phyloP scores from a whole-genome alignment of 2,888 invertebrate genomes.

The Orthosia cruda region DNA sequence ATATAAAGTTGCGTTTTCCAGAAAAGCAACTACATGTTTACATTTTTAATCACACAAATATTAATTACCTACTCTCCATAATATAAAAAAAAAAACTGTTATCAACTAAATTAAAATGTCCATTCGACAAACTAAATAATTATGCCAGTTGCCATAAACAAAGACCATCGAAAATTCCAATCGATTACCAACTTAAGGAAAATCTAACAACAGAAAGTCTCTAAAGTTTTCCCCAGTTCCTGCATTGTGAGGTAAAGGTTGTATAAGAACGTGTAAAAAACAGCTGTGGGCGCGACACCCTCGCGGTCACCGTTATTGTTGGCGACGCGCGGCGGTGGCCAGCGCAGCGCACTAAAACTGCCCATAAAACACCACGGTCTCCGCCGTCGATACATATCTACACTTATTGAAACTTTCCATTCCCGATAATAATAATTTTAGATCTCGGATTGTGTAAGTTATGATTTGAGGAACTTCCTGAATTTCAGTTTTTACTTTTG shows the following conservation, averaged over 20 bases:
- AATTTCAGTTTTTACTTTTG: constrained; percentile 1
- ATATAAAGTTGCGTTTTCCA: not conserved
- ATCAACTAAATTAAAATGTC: not conserved
- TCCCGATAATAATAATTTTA: constrained; percentile 70
- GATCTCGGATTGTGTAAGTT: constrained; percentile 44
- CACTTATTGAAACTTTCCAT: constrained; percentile 83
- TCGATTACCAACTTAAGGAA: not conserved
- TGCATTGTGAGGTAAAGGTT: constrained; percentile 82
- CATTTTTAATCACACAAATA: not conserved
- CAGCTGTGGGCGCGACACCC: constrained; percentile 91
- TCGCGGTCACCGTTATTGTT: constrained; percentile 88
- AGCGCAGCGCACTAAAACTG: constrained; percentile 82
- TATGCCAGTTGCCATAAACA: not conserved
- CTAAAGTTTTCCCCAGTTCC: constrained; percentile 71
- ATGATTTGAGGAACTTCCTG: constrained; percentile 26
- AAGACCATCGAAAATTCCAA: not conserved
- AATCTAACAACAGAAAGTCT: constrained; percentile 48
- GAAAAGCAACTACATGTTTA: no score
- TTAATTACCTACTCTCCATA: no score
- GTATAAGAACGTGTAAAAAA: constrained; percentile 92
- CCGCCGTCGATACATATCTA: constrained; percentile 78
- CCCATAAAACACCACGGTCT: constrained; percentile 84
- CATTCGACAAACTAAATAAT: not conserved
- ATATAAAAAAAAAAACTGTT: no score
- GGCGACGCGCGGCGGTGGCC: constrained; percentile 68